Evolutionary conservation across 2,888 invertebrate genomes (phyloP).

Genomic region (Hirtodrosophila cameraria): DNA sequence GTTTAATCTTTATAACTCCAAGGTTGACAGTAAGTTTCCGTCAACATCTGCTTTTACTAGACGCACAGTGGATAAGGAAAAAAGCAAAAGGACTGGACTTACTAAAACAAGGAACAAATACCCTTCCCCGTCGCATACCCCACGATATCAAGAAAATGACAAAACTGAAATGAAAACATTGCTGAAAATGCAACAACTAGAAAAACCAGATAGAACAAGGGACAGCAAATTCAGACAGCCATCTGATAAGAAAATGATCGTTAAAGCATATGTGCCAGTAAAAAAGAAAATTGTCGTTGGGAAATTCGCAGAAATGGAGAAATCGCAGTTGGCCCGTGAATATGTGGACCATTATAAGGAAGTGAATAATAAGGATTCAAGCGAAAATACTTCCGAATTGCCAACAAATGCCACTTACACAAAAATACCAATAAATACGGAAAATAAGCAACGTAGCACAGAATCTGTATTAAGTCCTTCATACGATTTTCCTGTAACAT

Average conservation of each 20-base stretch:
- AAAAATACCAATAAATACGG: too few species aligned
- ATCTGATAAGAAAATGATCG: not conserved
- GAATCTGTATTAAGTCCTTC: too few species aligned
- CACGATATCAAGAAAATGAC: not conserved
- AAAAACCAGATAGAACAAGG: not conserved
- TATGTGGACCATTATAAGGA: slow-evolving; percentile 47
- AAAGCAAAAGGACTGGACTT: not conserved
- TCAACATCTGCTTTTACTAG: too few species aligned
- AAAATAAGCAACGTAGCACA: too few species aligned
- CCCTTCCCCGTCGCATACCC: not conserved
- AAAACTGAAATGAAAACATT: not conserved
- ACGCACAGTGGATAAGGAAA: too few species aligned
- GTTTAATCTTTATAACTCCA: too few species aligned
- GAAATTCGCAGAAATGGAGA: too few species aligned
- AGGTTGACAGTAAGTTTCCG: too few species aligned
- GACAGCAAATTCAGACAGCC: not conserved
- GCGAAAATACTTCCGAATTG: not conserved
- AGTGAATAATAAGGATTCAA: slow-evolving; percentile 25
- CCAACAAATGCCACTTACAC: too few species aligned
- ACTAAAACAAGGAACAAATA: not conserved
- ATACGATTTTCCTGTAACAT: too few species aligned
- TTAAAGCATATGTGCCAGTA: not conserved
- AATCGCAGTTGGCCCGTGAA: slow-evolving; percentile 21
- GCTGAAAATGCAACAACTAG: slow-evolving; percentile 1
- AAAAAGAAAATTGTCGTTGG: too few species aligned